Percentiles rank a stretch among this genome's conserved stretches.
Evolutionary conservation across 2,113 vertebrate genomes (phyloP).

Genomic region (Beaufortia kweichowensis): DNA sequence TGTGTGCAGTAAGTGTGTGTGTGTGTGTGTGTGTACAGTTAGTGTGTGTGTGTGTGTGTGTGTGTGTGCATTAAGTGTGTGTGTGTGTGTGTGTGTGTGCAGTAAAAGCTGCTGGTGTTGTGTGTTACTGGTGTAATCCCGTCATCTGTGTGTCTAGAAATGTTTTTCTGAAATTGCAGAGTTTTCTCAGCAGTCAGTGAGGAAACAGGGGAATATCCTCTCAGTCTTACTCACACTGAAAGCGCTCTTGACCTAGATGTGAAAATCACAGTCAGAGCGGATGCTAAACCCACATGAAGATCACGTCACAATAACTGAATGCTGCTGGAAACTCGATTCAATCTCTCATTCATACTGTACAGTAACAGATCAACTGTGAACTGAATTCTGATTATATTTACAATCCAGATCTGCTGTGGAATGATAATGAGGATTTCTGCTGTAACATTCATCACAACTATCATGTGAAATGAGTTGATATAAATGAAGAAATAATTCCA

Average conservation of each 20-base stretch:
- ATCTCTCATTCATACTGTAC: slow-evolving; percentile 36
- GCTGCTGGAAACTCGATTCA: slow-evolving; percentile 13
- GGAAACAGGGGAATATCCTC: slow-evolving; percentile 59
- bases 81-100: background rate
- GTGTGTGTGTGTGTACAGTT: background rate
- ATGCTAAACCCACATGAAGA: slow-evolving; percentile 11
- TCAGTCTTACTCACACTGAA: slow-evolving; percentile 63
- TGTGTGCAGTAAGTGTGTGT: no score
- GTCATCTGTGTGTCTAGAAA: background rate
- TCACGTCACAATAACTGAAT: background rate
- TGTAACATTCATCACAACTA: no score
- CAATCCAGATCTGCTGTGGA: background rate
- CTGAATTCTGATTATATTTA: slow-evolving; percentile 11
- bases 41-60: background rate
- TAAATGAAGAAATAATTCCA: no score
- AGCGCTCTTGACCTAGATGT: slow-evolving; percentile 68
- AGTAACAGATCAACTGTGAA: slow-evolving; percentile 19
- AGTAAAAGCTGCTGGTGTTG: background rate
- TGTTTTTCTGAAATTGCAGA: background rate
- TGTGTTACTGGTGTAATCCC: background rate
- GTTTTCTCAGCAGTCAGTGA: slow-evolving; percentile 51
- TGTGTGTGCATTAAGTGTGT: no score
- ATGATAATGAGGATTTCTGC: background rate
- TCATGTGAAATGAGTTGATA: no score
- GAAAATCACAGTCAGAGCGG: slow-evolving; percentile 47